phyloP scores from a whole-genome alignment of 2,797 vertebrate species.

The Chiloscyllium punctatum region DNA sequence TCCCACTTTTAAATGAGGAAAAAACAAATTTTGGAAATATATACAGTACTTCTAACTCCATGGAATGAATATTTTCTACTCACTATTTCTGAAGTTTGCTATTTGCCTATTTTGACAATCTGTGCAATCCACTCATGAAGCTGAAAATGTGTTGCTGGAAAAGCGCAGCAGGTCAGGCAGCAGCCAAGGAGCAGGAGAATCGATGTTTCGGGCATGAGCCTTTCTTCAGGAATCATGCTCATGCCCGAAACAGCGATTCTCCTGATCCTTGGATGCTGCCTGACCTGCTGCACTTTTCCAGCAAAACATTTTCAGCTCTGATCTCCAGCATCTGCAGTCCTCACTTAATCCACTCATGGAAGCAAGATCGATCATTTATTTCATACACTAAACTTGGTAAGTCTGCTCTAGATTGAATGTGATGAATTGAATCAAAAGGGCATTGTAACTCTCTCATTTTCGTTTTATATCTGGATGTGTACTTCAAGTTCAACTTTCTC shows the following conservation, averaged over 20 bases:
- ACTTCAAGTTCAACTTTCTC: background rate
- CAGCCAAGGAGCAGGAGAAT: no score
- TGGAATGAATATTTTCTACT: background rate
- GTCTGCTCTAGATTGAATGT: background rate
- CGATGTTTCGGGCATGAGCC: no score
- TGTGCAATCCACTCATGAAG: background rate
- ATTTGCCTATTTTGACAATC: background rate
- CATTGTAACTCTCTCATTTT: background rate
- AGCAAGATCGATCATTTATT: background rate
- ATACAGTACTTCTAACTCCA: background rate
- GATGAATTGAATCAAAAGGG: background rate
- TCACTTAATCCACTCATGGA: background rate
- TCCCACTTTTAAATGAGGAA: background rate
- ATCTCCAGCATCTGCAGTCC: no score
- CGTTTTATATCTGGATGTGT: background rate
- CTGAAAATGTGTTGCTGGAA: no score
- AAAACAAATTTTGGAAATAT: background rate
- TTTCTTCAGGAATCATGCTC: no score
- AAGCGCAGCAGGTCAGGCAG: no score
- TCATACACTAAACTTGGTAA: background rate
- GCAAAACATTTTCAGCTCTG: no score
- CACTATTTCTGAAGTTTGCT: background rate
- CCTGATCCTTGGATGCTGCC: no score
- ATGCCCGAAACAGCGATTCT: no score
- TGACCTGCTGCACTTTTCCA: no score